Evolutionary conservation across 2,797 vertebrate species (phyloP), one percentile per base, ranked within the genome.

Genomic region (Erpetoichthys calabaricus): DNA sequence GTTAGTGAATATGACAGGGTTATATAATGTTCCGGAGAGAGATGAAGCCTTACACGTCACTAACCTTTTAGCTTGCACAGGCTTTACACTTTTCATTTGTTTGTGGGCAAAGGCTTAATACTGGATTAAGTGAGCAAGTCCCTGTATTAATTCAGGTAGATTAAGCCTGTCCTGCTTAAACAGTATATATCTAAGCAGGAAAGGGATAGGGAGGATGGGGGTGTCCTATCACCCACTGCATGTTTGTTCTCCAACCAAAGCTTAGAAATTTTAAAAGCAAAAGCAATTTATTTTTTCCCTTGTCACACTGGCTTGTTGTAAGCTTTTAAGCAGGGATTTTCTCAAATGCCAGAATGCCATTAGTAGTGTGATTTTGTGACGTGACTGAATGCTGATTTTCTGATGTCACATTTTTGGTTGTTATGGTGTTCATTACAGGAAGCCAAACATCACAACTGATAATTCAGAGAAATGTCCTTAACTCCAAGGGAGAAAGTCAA

Each of bases 281-380:
- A 83, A 80, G 78, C 79, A 82, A 83, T 82, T 80, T 78, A 73
- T 82, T 71, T 25, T 25, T 81, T 70, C 73, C 76, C 80, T 83
- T 83, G 79, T 81, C 75, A 69, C 73, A 68, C 64, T 60, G 62
- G 69, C 67, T 42, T 75, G 76, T 71, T 51, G 73, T 81, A 78
- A 79, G 76, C 78, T 70, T 73, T 74, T 81, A 82, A 83, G 73
- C 80, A 77, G 78, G 79, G 79, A 84, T 83, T 84, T 85, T 80
- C 81, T 83, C 74, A 72, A 76, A 78, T 74, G 75, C 72, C 72
- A 72, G 73, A 78, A 81, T 77, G 73, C 73, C 77, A 82, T 80
- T 83, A 83, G 78, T 73, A 60, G 60, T 68, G 25, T 25, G 73
- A 76, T 74, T 71, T 65, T 65, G 63, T 81, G 80, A 80, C 4